A percentile compares a stretch with the other conserved stretches of the same genome.
Conservation (phyloP, 1,140 invertebrate species). For the Capitella teleta region DNA sequence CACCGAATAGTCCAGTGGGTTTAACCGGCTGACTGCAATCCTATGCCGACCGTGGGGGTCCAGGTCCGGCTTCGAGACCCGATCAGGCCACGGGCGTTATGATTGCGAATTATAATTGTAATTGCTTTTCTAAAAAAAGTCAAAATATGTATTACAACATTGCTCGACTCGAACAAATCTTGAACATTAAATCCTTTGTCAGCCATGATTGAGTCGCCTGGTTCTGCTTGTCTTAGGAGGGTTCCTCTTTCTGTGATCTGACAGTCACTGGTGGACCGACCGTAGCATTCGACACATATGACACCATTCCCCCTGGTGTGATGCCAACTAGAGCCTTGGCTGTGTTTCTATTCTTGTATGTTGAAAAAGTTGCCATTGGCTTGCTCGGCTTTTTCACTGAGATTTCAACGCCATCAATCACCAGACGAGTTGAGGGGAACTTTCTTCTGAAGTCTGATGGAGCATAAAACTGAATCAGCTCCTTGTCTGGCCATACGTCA, state of each 20-base stretch:
- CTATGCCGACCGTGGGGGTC: too few relatives aligned
- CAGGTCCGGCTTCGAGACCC: too few relatives aligned
- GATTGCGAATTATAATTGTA: too few relatives aligned
- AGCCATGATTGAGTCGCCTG: slow-evolving; percentile 1
- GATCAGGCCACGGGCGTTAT: too few relatives aligned
- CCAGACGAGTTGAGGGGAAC: slow-evolving; percentile 17
- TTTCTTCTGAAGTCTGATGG: too few relatives aligned
- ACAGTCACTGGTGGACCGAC: neutral
- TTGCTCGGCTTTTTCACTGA: slow-evolving; percentile 13
- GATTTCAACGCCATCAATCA: slow-evolving; percentile 18
- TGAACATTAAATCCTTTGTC: slow-evolving; percentile 6
- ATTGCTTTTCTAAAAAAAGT: slow-evolving; percentile 2
- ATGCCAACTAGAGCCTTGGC: slow-evolving; percentile 13
- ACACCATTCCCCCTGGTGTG: slow-evolving; percentile 13
- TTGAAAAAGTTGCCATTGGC: slow-evolving; percentile 14
- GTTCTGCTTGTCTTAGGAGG: neutral
- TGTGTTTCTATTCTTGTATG: slow-evolving; percentile 15
- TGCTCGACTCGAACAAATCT: neutral
- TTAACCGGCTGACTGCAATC: too few relatives aligned
- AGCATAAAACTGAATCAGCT: too few relatives aligned
- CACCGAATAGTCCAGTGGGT: too few relatives aligned
- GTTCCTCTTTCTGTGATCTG: neutral
- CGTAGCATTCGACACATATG: slow-evolving; percentile 5
- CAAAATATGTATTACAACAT: slow-evolving; percentile 1
- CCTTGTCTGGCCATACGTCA: too few relatives aligned